These are phyloP conservation scores for Parapsyche elsis DNA, from an alignment of 1,140 invertebrate genomes.

Conservation along the genomic window DNA sequence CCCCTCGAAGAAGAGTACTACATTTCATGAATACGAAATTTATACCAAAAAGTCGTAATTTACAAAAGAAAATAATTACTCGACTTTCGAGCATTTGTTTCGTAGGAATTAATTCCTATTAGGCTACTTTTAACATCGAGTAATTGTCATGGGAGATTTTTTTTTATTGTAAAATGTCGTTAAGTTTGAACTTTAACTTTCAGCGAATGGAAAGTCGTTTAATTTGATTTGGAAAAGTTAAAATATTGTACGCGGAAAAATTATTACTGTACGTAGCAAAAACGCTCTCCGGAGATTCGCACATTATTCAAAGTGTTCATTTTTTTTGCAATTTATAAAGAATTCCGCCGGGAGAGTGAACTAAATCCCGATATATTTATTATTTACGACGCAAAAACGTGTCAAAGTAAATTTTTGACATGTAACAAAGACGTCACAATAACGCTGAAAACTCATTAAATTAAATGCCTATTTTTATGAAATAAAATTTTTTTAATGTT, in stretches of 20 bases:
- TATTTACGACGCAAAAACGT: no score
- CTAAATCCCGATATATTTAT: no score
- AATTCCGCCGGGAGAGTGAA: no score
- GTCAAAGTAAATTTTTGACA: no score
- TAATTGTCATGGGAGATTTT: slow-evolving; percentile 17
- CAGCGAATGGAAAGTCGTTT: neutral
- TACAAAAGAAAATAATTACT: neutral
- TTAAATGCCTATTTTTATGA: no score
- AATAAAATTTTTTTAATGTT: no score
- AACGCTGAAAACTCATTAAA: no score
- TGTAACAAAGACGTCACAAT: no score
- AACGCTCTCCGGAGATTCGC: neutral
- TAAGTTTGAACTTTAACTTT: slow-evolving; percentile 15
- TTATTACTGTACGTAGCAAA: neutral
- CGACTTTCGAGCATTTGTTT: neutral
- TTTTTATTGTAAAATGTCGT: neutral
- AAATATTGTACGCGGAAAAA: slow-evolving; percentile 1
- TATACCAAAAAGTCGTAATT: no score
- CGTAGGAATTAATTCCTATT: slow-evolving; percentile 27
- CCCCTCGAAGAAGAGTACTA: no score
- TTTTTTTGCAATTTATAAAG: no score
- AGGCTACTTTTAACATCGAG: neutral
- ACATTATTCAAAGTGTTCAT: neutral
- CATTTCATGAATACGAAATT: no score
- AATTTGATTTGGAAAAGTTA: slow-evolving; percentile 20